Evolutionary conservation across 2,797 vertebrate genomes (phyloP).

Genomic region (Cuniculus paca): DNA sequence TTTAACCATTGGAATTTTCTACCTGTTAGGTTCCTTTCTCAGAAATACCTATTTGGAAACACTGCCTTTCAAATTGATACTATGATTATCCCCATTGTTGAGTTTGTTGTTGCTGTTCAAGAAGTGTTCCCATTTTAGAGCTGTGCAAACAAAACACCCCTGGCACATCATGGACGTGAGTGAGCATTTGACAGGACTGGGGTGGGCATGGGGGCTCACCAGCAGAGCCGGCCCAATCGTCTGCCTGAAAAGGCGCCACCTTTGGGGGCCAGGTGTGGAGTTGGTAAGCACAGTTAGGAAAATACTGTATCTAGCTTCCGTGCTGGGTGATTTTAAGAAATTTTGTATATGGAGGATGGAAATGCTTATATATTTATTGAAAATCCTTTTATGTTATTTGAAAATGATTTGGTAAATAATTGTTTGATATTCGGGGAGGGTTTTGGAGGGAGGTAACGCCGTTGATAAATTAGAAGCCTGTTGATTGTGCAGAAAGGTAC

Average conservation of each 20-base stretch:
- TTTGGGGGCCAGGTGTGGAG: constrained; percentile 82
- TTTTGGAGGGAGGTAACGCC: constrained; percentile 78
- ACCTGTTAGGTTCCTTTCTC: constrained; percentile 46
- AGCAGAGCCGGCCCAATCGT: constrained; percentile 68
- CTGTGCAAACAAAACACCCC: constrained; percentile 66
- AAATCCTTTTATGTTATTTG: constrained; percentile 90
- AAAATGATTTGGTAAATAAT: constrained; percentile 89
- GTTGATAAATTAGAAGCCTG: constrained; percentile 78
- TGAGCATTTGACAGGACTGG: constrained; percentile 52
- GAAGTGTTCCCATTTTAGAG: constrained; percentile 71
- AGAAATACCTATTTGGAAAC: constrained; percentile 29
- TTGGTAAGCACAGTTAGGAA: constrained; percentile 88
- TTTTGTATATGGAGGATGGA: constrained; percentile 92
- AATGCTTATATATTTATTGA: constrained; percentile 93
- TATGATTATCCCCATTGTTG: constrained; percentile 60
- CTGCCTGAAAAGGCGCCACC: constrained; percentile 69
- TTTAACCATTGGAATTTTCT: constrained; percentile 20
- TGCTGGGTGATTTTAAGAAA: constrained; percentile 89
- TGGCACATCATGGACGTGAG: neutral
- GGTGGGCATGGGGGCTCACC: neutral
- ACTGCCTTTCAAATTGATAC: constrained; percentile 70
- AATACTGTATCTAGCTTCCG: constrained; percentile 87
- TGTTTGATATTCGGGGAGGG: constrained; percentile 86
- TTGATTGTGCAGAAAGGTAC: constrained; percentile 87
- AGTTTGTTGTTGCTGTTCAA: constrained; percentile 60